Base-by-base conservation (phyloP, 2,888 invertebrate genomes). In the Plebejus anna region DNA sequence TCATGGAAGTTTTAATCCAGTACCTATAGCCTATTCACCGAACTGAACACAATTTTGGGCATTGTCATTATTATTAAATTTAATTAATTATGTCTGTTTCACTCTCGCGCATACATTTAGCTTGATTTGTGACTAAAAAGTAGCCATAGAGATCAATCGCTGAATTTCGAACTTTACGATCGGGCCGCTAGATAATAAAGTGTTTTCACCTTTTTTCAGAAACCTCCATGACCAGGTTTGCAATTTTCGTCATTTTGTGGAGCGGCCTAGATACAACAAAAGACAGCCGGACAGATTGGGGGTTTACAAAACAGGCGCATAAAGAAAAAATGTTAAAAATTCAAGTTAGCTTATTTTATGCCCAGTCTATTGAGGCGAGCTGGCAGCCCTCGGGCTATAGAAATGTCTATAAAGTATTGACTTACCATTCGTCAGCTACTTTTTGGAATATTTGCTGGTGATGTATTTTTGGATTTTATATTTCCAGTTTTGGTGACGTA, bases 281-380 rank as follows among this genome's bases (percentile, higher is more conserved):
- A 66, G 66, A 32, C 32, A 66, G 66, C 32, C 66, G 36, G 66
- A 66, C 66, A 66, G 66, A 66, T 66, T 66, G 66, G 66, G 32
- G 66, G 66, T 36, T 66, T 66, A 66, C 66, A 66, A 66, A 66
- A 66, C 66, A 66, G 11, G 61, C 61, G 66, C 66, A 66, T 66
- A 66, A 36, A 66, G 13, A 66, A 66, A 66, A 32, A 32, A 61
- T 61, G 61, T 61, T 22, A 32, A 66, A 66, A 66, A 66, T 66
- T 36, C 32, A 66, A 66, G 32, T 66, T 36, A 32, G 66, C 32
- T 66, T 66, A 66, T 66, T 66, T 66, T 66, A 66, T 66, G 16
- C 13, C 13, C 16, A 61, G 28, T 13, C 32, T 36, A 66, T 66
- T 66, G 11, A 66, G 5, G 32, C 13, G 13, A 13, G 66, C 66